Evolutionary conservation across 1,140 invertebrate species (phyloP).

Genomic region (Drosophila willistoni): DNA sequence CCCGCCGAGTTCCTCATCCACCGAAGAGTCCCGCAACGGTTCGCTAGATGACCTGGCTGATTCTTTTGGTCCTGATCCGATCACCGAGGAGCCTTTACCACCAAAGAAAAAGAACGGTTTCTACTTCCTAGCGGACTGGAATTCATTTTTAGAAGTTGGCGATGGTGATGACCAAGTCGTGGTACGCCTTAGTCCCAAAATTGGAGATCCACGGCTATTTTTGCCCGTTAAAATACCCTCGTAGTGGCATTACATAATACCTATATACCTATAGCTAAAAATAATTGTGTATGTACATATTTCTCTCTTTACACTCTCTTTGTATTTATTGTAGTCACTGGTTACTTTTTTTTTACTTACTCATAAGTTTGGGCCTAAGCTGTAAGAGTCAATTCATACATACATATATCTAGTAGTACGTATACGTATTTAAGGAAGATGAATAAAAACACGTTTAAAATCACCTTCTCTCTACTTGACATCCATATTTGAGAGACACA

Average conservation of each 20-base stretch:
- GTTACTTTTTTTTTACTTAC: conserved; percentile 36
- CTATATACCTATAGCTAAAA: neutral
- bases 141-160: conserved; percentile 92
- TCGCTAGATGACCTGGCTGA: conserved; percentile 86
- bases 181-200: conserved; percentile 90
- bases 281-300: conserved; percentile 65
- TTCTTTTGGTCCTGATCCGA: conserved; percentile 88
- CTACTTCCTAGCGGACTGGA: conserved; percentile 93
- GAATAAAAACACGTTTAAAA: conserved; percentile 3
- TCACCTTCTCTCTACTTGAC: neutral
- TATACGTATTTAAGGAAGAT: neutral
- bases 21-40: conserved; percentile 72
- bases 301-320: neutral
- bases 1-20: conserved; percentile 47
- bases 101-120: conserved; percentile 89
- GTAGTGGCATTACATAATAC: conserved; percentile 57
- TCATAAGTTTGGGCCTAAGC: conserved; percentile 53
- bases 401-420: neutral
- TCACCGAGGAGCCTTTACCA: conserved; percentile 85
- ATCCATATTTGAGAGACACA: neutral
- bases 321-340: conserved; percentile 79
- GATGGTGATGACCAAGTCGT: conserved; percentile 90
- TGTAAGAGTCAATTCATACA: conserved; percentile 64
- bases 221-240: conserved; percentile 87
- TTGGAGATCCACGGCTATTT: conserved; percentile 90